These are phyloP conservation scores for Ictalurus punctatus DNA, from an alignment of 2,113 vertebrate genomes.

Conservation along the genomic window DNA sequence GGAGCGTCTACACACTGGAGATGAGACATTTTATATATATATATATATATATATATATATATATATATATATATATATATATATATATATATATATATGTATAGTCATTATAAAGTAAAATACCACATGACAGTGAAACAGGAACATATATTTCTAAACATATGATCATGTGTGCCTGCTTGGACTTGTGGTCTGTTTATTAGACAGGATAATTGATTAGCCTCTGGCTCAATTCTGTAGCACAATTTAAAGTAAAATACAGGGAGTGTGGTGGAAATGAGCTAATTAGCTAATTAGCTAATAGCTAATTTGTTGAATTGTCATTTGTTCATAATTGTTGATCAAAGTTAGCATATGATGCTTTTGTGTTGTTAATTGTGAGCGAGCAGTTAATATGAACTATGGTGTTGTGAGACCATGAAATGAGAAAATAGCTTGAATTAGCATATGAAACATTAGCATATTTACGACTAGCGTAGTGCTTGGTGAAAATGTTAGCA, in stretches of 20 bases:
- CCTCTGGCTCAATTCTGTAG: not conserved
- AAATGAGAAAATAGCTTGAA: not conserved
- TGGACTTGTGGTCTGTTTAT: not conserved
- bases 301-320: not conserved
- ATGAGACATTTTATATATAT: not conserved
- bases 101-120: not conserved
- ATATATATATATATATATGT: too few relatives aligned
- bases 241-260: not conserved
- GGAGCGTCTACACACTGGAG: not conserved
- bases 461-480: not conserved
- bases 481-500: not conserved
- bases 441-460: not conserved
- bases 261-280: not conserved
- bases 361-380: not conserved
- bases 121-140: not conserved
- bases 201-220: constrained; percentile 3
- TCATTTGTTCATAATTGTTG: not conserved
- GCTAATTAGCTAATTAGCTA: not conserved
- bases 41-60: too few relatives aligned
- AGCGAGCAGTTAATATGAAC: not conserved
- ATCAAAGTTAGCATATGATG: not conserved
- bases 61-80: too few relatives aligned
- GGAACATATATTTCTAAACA: not conserved
- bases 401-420: not conserved
- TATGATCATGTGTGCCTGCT: not conserved